Evolutionary conservation across 2,113 vertebrate genomes (phyloP), one percentile per base, ranked within the genome.

Genomic region (Cricetomys ansorgei): DNA sequence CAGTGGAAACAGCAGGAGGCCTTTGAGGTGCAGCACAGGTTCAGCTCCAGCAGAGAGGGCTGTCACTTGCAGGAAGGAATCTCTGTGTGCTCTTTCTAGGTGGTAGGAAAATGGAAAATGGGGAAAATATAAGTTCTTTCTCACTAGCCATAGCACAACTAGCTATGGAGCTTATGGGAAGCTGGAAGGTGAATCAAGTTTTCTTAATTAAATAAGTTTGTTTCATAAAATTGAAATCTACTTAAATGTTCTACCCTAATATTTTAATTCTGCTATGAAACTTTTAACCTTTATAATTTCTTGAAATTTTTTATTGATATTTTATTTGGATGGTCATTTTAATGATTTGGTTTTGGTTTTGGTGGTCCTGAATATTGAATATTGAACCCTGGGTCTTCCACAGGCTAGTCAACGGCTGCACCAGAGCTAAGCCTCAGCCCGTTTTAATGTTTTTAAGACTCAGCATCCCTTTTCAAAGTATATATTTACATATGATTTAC

Each of bases 141-240:
- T 96, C 62, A 13, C 23, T 31, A 73, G 29, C 21, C 27, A 7
- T 25, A 59, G 62, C 6, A 12, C 69, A 87, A 37, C 45, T 88
- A 43, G 48, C 37, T 62, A 1, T 77, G 67, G 12, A 65, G 86
- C 59, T 91, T 75, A 87, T 10, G 11, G 55, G 34, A 79, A 64
- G 91, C 40, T 25, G 50, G 79, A 31, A 93, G 59, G 70, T 15
- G 7, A 57, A 84, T 12, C 37, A 37, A 37, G 37, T 45, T 95
- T 92, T 93, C 83, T 89, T 83, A 86, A 64, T 80, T 90, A 89
- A 64, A 76, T 90, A 89, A 96, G 31, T 94, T 91, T 69, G 43
- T 93, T 69, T 93, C 29, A 90, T 84, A 34, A n/a, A 85, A 29
- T 43, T 73, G 45, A 96, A 94, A 76, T 75, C n/a, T 91, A 34